These are phyloP conservation scores for Cryptotis parvus DNA, from an alignment of 2,113 vertebrate genomes.

Conservation along the genomic window DNA sequence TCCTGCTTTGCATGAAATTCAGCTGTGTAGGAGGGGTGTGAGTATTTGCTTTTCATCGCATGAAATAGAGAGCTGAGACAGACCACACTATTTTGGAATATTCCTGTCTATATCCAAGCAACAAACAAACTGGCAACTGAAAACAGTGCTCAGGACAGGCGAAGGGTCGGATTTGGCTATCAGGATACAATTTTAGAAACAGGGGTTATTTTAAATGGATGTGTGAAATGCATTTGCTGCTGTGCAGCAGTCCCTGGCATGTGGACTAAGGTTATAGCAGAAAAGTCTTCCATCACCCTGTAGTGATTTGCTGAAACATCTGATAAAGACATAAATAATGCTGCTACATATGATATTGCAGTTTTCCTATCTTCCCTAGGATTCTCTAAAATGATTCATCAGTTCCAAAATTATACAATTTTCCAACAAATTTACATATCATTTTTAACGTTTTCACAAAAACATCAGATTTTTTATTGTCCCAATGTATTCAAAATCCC, in stretches of 20 bases:
- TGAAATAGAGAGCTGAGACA: neutral
- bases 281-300: neutral
- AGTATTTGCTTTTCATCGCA: conserved; percentile 61
- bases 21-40: neutral
- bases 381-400: conserved; percentile 23
- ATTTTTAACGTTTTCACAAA: neutral
- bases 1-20: conserved; percentile 54
- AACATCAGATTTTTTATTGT: neutral
- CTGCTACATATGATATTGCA: neutral
- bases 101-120: conserved; percentile 61
- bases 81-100: conserved; percentile 67
- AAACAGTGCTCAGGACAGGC: neutral
- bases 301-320: conserved; percentile 2
- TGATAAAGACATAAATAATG: conserved; percentile 6
- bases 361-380: neutral
- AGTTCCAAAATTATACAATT: neutral
- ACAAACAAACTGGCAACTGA: conserved; percentile 25
- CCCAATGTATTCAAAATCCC: neutral
- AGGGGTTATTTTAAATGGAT: conserved; percentile 24
- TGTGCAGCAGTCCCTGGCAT: neutral
- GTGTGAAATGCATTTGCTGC: conserved; percentile 29
- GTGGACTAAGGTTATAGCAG: conserved; percentile 27
- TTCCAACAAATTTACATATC: neutral
- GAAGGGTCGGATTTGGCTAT: neutral
- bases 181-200: conserved; percentile 65